Evolutionary conservation across 2,888 invertebrate species (phyloP), one percentile per base, ranked within the genome.

Genomic region (Cremastinae sp.): DNA sequence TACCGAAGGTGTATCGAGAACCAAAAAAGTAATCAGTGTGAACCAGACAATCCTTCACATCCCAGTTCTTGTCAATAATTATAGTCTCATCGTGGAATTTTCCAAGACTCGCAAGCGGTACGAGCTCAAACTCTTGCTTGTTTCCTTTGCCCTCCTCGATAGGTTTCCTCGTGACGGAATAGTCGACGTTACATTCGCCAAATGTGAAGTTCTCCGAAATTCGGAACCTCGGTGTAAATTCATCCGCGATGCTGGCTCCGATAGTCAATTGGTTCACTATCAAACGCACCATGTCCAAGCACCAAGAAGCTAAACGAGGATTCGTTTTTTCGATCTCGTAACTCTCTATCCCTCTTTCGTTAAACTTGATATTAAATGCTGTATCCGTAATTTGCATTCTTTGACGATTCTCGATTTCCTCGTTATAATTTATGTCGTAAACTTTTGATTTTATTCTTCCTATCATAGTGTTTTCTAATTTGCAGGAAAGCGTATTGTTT

Each of bases 211-310:
- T 82, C 70, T 85, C 83, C 51, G 75, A 65, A 2, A 70, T n/a
- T 16, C 59, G 71, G 62, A 83, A 81, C 2, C 47, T 37, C 7
- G 59, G n/a, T 10, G 45, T 64, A 20, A 45, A 56, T 10, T 58
- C 55, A 9, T 80, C 78, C 0, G 78, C 79, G 1, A 81, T 56
- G 12, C 75, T 79, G 10, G 77, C 61, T 0, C 83, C 83, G n/a
- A 83, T 66, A 72, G 72, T 82, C 28, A 86, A 64, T 39, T 84
- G 85, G 70, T 81, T 83, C 0, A 78, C 74, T 4, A 84, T 75
- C 1, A 83, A 64, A n/a, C 82, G 62, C 3, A 81, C 79, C 75
- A 84, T 81, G 61, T 85, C 81, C 7, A 82, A 53, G 5, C 71
- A 64, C 71, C 77, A 78, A n/a, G 74, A 45, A 0, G 77, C 28